Percentiles rank a stretch among this genome's conserved stretches.
These are phyloP conservation scores for Petrocephalus microphthalmus DNA, from an alignment of 2,113 vertebrate species.

Conservation along the genomic window DNA sequence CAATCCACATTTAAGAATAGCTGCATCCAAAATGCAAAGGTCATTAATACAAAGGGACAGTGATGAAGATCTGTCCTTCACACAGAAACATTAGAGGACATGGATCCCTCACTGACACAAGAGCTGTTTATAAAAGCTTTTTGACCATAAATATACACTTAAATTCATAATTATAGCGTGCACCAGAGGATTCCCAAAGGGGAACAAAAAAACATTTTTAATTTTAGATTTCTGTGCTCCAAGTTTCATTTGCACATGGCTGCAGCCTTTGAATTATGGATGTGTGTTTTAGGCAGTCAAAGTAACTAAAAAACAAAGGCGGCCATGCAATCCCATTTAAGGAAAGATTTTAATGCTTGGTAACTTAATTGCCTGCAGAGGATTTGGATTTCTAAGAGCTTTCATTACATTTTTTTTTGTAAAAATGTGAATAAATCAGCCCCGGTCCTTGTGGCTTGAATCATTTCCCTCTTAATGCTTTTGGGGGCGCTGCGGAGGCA, in stretches of 20 bases:
- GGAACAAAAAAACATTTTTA: constrained; percentile 23
- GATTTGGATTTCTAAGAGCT: not conserved
- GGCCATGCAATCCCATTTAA: not conserved
- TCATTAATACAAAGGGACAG: constrained; percentile 45
- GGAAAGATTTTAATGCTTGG: not conserved
- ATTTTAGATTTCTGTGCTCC: constrained; percentile 26
- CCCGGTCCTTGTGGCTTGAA: not conserved
- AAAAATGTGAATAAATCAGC: not conserved
- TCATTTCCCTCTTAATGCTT: not conserved
- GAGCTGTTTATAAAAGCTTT: not conserved
- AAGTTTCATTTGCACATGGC: constrained; percentile 25
- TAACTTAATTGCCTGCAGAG: not conserved
- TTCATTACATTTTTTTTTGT: constrained; percentile 3
- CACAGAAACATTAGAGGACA: not conserved
- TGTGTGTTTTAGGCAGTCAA: constrained; percentile 17
- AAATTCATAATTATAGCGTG: constrained; percentile 15
- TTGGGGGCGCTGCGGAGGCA: not conserved
- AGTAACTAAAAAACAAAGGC: constrained; percentile 9
- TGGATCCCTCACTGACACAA: not conserved
- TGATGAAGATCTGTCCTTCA: not conserved
- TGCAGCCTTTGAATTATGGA: constrained; percentile 19
- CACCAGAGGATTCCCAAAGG: not conserved
- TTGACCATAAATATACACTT: constrained; percentile 13
- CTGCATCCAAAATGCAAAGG: constrained; percentile 41
- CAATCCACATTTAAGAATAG: constrained; percentile 5